These are phyloP conservation scores for Chamaetylas fuelleborni DNA, from an alignment of 2,113 vertebrate species.

Conservation along the genomic window DNA sequence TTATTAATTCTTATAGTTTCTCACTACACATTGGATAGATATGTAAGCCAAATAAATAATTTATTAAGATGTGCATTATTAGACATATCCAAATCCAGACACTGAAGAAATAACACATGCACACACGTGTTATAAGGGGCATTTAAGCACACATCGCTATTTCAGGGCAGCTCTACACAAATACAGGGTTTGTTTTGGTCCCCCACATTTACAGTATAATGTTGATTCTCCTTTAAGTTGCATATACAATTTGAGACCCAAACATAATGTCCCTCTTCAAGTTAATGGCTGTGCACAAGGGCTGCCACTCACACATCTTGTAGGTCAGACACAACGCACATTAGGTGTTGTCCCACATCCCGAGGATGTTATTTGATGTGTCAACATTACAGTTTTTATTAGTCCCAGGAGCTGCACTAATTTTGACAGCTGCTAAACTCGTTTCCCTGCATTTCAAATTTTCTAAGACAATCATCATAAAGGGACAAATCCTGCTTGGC, in stretches of 20 bases:
- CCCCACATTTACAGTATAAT: not conserved
- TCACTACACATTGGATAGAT: not conserved
- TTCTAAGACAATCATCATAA: not conserved
- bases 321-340: conserved; percentile 9
- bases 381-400: conserved; percentile 48
- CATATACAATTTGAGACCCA: not conserved
- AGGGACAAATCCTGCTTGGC: not conserved
- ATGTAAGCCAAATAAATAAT: not conserved
- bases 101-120: not conserved
- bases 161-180: not conserved
- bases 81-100: not conserved
- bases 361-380: conserved; percentile 50
- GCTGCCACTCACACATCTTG: not conserved
- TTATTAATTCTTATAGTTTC: not conserved
- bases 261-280: not conserved
- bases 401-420: conserved; percentile 47
- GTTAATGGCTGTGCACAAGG: not conserved
- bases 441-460: conserved; percentile 35
- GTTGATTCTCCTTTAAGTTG: not conserved
- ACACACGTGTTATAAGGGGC: not conserved
- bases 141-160: not conserved
- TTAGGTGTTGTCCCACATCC: conserved; percentile 56
- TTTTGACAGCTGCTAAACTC: conserved; percentile 59
- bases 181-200: not conserved
- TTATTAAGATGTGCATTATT: not conserved